Evolutionary conservation across 2,113 vertebrate species (phyloP).

Genomic region (Brachirus orientalis): DNA sequence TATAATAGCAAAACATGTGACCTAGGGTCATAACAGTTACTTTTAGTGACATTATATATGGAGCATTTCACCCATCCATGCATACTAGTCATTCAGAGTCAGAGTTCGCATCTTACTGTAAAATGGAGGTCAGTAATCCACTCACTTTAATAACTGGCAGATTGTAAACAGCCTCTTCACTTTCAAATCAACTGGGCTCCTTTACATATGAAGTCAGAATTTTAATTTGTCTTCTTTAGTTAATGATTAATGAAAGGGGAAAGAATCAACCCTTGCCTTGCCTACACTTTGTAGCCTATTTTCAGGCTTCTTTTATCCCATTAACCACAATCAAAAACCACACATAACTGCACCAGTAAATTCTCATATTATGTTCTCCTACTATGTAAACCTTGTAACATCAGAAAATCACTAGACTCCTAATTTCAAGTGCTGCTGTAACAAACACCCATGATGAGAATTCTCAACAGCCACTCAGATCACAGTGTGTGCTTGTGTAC

Average conservation of each 20-base stretch:
- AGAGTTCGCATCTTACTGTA: no score
- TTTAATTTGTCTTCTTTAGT: background rate
- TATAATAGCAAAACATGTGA: no score
- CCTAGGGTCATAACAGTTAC: no score
- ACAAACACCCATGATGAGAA: constrained; percentile 16
- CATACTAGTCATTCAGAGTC: no score
- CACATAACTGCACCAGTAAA: background rate
- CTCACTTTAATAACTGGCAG: background rate
- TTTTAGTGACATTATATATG: no score
- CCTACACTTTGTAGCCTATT: no score
- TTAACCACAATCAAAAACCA: no score
- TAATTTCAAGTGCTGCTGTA: constrained; percentile 2
- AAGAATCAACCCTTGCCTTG: no score
- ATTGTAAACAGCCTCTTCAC: background rate
- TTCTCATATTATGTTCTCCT: background rate
- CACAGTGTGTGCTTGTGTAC: constrained; percentile 2
- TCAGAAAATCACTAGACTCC: background rate
- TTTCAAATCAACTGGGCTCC: background rate
- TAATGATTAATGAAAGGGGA: background rate
- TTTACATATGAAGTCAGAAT: background rate
- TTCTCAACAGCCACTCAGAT: constrained; percentile 1
- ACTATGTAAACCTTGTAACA: constrained; percentile 1
- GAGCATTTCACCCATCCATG: no score
- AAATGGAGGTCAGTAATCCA: background rate
- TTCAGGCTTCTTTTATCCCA: no score